Base-by-base conservation (phyloP, 2,888 invertebrate genomes). In the Coelopa pilipes region DNA sequence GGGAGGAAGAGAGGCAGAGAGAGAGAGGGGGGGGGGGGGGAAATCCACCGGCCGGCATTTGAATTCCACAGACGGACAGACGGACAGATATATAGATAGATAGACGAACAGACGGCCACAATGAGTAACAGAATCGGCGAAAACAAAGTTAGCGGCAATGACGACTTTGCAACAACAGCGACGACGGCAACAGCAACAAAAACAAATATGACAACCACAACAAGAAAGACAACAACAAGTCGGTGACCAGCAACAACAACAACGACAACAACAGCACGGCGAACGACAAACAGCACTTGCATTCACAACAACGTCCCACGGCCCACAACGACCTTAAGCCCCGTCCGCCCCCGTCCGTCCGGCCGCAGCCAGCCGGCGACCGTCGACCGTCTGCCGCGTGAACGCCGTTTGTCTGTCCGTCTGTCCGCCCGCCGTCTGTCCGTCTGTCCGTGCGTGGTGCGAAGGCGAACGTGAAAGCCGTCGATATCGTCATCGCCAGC, bases 181-280 rank as follows among this genome's bases (percentile, higher is more conserved):
- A 34, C 34, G 7, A 34, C 34, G 34, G 7, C 7, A 34, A 34
- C 2, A 34, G 7, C 7, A 34, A 34, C 34, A 2, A 34, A 2
- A 34, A 34, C 34, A 34, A 34, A 2, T 4, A 34, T 7, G 7
- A 34, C 34, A 34, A 34, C 34, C 2, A 34, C 4, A 34, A 34
- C 34, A 34, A 34, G 2, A 34, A 34, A 2, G 7, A 34, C 34
- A 4, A 34, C 34, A 34, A 34, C 7, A 7, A 34, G n/a, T n/a
- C n/a, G n/a, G n/a, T n/a, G 45, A 65, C 55, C 19, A 70, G 69
- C 50, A 75, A 66, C 49, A 65, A n/a, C 62, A 70, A 46, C 4
- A 53, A 63, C 5, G 55, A 50, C 50, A 65, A 63, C 63, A 72
- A 12, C 72, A 72, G 53, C 65, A 59, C 19, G 5, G 7, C 12